Evolutionary conservation across 2,797 vertebrate genomes (phyloP).

Genomic region (Coregonus ussuriensis): DNA sequence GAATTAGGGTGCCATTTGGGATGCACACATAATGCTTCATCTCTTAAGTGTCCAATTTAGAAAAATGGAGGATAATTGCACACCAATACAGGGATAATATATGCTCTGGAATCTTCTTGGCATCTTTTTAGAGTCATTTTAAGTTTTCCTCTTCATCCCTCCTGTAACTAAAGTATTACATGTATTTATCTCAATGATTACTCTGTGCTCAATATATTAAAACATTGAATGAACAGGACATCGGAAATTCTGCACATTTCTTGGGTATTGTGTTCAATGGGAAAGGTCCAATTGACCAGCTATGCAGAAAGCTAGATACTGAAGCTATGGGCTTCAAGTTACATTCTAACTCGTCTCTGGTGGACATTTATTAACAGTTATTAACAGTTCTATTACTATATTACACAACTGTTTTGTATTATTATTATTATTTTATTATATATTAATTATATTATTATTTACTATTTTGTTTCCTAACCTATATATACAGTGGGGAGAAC

Average conservation of each 20-base stretch:
- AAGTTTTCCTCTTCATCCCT: background rate
- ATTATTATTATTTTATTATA: too few relatives aligned
- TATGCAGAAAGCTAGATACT: background rate
- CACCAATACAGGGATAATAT: conserved; percentile 33
- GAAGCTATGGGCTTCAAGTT: background rate
- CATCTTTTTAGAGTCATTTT: conserved; percentile 22
- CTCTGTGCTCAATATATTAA: conserved; percentile 27
- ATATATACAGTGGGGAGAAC: too few relatives aligned
- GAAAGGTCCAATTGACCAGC: background rate
- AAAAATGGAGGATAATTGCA: conserved; percentile 35
- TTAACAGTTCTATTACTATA: background rate
- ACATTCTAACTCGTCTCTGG: conserved; percentile 2
- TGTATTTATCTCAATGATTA: conserved; percentile 33
- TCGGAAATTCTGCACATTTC: conserved; percentile 35
- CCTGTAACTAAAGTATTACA: conserved; percentile 13
- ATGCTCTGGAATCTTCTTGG: conserved; percentile 31
- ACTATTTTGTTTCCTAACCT: too few relatives aligned
- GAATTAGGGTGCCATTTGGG: background rate
- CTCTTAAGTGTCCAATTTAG: conserved; percentile 35
- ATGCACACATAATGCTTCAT: conserved; percentile 24
- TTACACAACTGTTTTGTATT: background rate
- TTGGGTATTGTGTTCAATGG: conserved; percentile 29
- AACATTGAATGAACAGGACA: conserved; percentile 29
- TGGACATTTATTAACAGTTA: background rate
- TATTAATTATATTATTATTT: background rate